Percentiles rank a stretch among this genome's conserved stretches.
These are phyloP conservation scores for Fratercula arctica DNA, from an alignment of 2,797 vertebrate genomes.

Conservation along the genomic window DNA sequence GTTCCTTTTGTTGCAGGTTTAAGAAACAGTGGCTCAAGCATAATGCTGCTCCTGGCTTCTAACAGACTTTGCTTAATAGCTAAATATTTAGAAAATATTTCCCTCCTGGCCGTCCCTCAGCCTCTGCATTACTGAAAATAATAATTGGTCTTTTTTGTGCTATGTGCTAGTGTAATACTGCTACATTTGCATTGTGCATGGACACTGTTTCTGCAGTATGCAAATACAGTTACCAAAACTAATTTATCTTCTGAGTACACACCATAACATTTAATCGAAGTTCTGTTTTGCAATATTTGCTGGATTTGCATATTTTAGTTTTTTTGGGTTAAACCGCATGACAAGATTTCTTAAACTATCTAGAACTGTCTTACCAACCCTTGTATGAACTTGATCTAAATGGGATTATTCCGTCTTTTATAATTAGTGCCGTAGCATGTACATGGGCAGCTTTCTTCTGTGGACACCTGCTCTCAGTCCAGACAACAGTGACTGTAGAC, in stretches of 20 bases:
- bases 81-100: not conserved
- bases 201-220: not conserved
- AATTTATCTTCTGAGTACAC: not conserved
- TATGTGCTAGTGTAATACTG: not conserved
- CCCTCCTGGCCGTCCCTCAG: not conserved
- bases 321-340: not conserved
- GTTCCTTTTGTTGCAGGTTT: not conserved
- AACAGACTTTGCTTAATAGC: not conserved
- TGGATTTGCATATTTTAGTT: not conserved
- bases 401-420: not conserved
- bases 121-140: not conserved
- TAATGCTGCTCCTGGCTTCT: not conserved
- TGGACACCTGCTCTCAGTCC: not conserved
- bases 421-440: not conserved
- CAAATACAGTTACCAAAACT: not conserved
- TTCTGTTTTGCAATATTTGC: not conserved
- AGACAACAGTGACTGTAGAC: not conserved
- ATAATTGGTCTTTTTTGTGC: not conserved
- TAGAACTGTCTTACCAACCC: not conserved
- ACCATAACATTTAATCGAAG: not conserved
- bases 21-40: not conserved
- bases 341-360: not conserved
- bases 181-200: not conserved
- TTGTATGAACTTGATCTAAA: not conserved
- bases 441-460: not conserved